Percentiles rank a stretch among this genome's conserved stretches.
Conservation (phyloP, 2,113 vertebrate species). For the Morone chrysops region DNA sequence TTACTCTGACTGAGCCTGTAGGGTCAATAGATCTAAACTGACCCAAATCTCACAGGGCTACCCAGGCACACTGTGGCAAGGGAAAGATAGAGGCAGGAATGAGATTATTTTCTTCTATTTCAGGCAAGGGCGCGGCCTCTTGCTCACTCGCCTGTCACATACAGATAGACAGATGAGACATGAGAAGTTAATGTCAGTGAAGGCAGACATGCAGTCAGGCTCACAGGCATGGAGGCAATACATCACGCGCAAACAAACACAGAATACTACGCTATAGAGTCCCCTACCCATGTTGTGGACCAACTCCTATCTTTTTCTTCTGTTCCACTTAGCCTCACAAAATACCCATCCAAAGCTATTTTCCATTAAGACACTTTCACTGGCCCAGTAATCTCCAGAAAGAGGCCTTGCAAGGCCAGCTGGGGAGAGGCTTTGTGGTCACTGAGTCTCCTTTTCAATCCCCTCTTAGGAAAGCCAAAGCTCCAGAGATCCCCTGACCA, state of each 20-base stretch:
- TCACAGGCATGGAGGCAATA: constrained; percentile 11
- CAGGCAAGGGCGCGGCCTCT: constrained; percentile 38
- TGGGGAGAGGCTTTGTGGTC: constrained; percentile 63
- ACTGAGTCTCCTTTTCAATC: constrained; percentile 66
- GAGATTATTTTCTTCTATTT: constrained; percentile 65
- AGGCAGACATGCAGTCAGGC: constrained; percentile 14
- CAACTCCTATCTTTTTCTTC: background rate
- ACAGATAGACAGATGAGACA: constrained; percentile 54
- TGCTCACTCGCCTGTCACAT: constrained; percentile 47
- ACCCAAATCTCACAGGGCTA: constrained; percentile 76
- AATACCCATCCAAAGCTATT: constrained; percentile 16
- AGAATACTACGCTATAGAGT: background rate
- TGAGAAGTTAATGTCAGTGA: constrained; percentile 25
- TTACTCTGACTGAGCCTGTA: constrained; percentile 63
- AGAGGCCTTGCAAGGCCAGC: constrained; percentile 44
- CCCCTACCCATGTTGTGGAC: background rate
- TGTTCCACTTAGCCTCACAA: constrained; percentile 15
- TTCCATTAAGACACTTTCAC: constrained; percentile 64
- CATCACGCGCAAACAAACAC: constrained; percentile 26
- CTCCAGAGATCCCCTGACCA: constrained; percentile 62
- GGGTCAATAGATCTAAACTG: constrained; percentile 79
- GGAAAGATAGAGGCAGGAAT: constrained; percentile 50
- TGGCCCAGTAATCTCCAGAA: constrained; percentile 54
- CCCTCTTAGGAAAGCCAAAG: constrained; percentile 63
- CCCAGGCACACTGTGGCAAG: constrained; percentile 31